Base-by-base conservation (phyloP, 2,888 invertebrate species). In the Catocala sponsa region DNA sequence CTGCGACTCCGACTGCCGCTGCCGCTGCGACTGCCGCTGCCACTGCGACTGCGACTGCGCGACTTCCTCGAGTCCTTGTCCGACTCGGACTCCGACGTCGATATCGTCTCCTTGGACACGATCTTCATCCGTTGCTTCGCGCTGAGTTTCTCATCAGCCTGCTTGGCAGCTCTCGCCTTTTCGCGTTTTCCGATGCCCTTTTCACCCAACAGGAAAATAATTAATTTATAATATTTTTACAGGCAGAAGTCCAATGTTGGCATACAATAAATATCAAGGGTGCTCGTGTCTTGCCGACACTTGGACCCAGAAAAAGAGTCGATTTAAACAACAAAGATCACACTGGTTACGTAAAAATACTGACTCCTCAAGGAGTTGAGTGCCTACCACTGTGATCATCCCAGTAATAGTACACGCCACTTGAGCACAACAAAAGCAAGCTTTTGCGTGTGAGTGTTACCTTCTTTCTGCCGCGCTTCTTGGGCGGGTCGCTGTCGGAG, bases 71-170 rank as follows among this genome's bases (percentile, higher is more conserved):
- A 67, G 0, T 82, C 82, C 10, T 76, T 91, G 58, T 96, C 96
- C 69, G 97, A 97, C 72, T 96, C 96, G 0, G 97, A 97, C 82
- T 98, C 98, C 66, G 97, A 97, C 0, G 98, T 98, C 0, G 99
- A 99, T 74, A 99, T 99, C 0, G 98, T 98, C 62, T 98, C 99
- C 87, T 99, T 99, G 0, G 99, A 99, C 0, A 98, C 97, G 84
- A 99, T 97, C 82, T 98, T 97, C 70, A 97, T 96, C 50, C 98
- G 97, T 86, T 98, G 98, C 89, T 98, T 98, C 7, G 97, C 96
- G 44, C 97, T 95, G 60, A 97, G 96, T 25, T 97, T 97, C 75
- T 97, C 97, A 59, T 95, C 95, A 15, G 94, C 87, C 2, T 89
- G 88, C 67, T 81, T 89, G 0, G 90, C 86, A 32, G 90, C 86